Percentiles rank a stretch among this genome's conserved stretches.
Conservation (phyloP, 2,888 invertebrate genomes). For the Cerastis leucographa region DNA sequence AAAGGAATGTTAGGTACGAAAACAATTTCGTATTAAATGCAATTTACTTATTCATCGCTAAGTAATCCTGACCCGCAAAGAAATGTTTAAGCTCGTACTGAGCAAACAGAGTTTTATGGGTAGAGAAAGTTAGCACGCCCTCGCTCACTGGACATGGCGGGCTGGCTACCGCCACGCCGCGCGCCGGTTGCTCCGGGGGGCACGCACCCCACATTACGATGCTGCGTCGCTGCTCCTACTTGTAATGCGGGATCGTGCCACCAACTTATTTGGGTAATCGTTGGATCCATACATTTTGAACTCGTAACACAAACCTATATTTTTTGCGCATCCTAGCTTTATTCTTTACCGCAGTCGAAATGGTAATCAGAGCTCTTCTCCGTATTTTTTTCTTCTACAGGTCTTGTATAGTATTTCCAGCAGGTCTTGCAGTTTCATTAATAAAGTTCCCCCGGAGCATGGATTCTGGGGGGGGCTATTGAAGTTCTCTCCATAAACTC, state of each 20-base stretch:
- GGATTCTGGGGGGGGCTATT: neutral
- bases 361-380: neutral
- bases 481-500: neutral
- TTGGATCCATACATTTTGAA: slow-evolving; percentile 59
- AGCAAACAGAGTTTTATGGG: slow-evolving; percentile 77
- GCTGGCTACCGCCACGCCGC: slow-evolving; percentile 53
- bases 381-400: neutral
- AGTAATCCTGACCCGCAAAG: slow-evolving; percentile 76
- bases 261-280: slow-evolving; percentile 71
- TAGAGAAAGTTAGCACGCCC: slow-evolving; percentile 77
- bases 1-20: slow-evolving; percentile 67
- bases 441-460: neutral
- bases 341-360: neutral
- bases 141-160: slow-evolving; percentile 68
- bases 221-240: slow-evolving; percentile 64
- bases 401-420: neutral
- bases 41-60: slow-evolving; percentile 79
- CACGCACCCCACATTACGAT: slow-evolving; percentile 63
- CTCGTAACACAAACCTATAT: slow-evolving; percentile 58
- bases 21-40: slow-evolving; percentile 76
- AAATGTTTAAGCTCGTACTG: slow-evolving; percentile 76
- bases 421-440: neutral
- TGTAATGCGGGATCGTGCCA: slow-evolving; percentile 71
- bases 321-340: slow-evolving; percentile 16
- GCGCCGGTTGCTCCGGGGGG: slow-evolving; percentile 55